A percentile compares a stretch with the other conserved stretches of the same genome.
phyloP scores from a whole-genome alignment of 2,888 invertebrate species.

The Sylvicola fuscatus region DNA sequence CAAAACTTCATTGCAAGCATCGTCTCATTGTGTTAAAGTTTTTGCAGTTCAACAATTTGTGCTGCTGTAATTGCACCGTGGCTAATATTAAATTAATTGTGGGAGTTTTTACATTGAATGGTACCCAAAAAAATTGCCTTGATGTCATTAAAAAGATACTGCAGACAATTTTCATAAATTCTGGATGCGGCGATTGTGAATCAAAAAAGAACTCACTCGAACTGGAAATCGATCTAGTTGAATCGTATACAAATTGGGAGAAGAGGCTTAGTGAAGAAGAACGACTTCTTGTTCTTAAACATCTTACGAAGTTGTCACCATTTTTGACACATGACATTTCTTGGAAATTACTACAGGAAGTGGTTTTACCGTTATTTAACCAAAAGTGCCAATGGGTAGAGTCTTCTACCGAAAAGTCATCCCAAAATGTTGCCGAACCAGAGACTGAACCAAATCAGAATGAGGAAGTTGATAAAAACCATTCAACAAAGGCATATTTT shows the following conservation, averaged over 20 bases:
- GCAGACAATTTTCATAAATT: constrained; percentile 11
- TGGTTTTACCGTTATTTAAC: constrained; percentile 19
- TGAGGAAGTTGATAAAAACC: too few species aligned
- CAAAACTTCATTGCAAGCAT: constrained; percentile 11
- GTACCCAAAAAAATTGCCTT: constrained; percentile 13
- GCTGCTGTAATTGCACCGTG: constrained; percentile 21
- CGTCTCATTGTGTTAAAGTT: constrained; percentile 16
- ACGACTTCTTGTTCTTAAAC: constrained; percentile 16
- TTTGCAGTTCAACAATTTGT: constrained; percentile 17
- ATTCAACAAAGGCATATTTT: too few species aligned
- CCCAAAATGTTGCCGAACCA: too few species aligned
- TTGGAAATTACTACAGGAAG: constrained; percentile 17
- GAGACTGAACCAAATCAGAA: too few species aligned
- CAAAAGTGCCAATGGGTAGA: constrained; percentile 13
- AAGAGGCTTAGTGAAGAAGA: constrained; percentile 4
- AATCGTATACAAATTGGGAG: constrained; percentile 4
- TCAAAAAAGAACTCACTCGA: not conserved
- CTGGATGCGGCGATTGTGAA: not conserved
- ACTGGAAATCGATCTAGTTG: constrained; percentile 2
- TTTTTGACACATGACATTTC: constrained; percentile 17
- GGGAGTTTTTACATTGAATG: not conserved
- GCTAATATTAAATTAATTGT: constrained; percentile 13
- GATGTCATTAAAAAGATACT: constrained; percentile 15
- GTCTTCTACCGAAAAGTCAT: too few species aligned
- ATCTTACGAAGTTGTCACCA: constrained; percentile 20